Evolutionary conservation across 2,797 vertebrate genomes (phyloP), one percentile per base, ranked within the genome.

Genomic region (Acipenser transmontanus): DNA sequence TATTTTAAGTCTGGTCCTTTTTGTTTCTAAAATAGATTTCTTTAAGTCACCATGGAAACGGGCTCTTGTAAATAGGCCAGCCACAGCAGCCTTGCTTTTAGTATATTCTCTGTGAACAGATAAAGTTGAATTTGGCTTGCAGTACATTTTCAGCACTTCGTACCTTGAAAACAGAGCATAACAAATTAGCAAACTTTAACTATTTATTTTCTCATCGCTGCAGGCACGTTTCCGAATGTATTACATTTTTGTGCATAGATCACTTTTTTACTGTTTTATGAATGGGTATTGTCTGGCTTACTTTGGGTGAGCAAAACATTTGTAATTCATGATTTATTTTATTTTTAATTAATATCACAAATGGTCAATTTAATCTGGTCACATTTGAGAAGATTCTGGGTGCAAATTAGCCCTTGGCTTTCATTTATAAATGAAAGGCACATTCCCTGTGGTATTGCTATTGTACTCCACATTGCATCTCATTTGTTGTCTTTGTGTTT

Each of bases 11-110:
- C 49, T 64, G 6, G n/a, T 9, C 10, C 57, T 49, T 57, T 57
- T 9, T 61, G 63, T 49, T 64, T 63, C 63, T 50, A 20, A 61
- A 59, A 63, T 57, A 49, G 50, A 20, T 54, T 52, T 69, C 67
- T 64, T 70, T 51, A 52, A 61, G 50, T 66, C 63, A 54, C 64
- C 63, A 68, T 62, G 64, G 64, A 20, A 63, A 67, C 62, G 7
- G 54, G 7, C 54, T 57, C 4, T 13, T 11, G 14, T 66, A 62
- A 61, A 60, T 56, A 61, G 57, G 50, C 67, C 12, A 34, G 34
- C 34, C 34, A 34, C 34, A 34, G 2, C 34, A 34, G 34, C 34
- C 34, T 34, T 34, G 34, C 3, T 34, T 34, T 34, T 34, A 34
- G 34, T 34, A 4, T 34, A 4, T 34, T 34, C 34, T 34, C 34